phyloP scores from a whole-genome alignment of 1,140 invertebrate species.

The Agraylea sexmaculata region DNA sequence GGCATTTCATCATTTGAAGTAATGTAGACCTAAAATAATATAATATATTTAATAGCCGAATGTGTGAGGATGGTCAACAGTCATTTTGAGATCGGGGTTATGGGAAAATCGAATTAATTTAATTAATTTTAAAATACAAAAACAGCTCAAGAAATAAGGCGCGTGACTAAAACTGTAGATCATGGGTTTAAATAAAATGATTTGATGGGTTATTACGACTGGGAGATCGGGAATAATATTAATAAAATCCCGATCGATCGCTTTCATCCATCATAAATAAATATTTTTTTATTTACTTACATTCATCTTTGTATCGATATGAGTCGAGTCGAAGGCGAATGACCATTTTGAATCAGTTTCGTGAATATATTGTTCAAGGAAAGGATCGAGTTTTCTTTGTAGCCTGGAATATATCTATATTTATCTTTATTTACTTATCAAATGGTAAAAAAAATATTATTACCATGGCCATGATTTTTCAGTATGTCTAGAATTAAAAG shows the following conservation, averaged over 20 bases:
- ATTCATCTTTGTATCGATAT: conserved; percentile 34
- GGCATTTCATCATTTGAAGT: conserved; percentile 55
- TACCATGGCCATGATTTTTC: conserved; percentile 42
- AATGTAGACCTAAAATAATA: conserved; percentile 45
- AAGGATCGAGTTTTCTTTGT: conserved; percentile 29
- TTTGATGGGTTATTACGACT: too few species aligned
- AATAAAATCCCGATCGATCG: too few species aligned
- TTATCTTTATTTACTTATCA: neutral
- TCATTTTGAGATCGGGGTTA: too few species aligned
- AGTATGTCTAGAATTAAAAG: conserved; percentile 49
- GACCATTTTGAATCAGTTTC: conserved; percentile 52
- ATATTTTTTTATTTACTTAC: conserved; percentile 30
- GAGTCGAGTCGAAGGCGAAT: conserved; percentile 40
- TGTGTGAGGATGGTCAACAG: too few species aligned
- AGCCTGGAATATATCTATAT: conserved; percentile 26
- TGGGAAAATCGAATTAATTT: too few species aligned
- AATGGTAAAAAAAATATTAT: conserved; percentile 8
- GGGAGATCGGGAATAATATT: too few species aligned
- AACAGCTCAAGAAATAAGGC: too few species aligned
- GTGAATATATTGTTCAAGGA: conserved; percentile 42
- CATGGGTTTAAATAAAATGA: too few species aligned
- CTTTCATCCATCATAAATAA: too few species aligned
- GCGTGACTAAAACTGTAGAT: too few species aligned
- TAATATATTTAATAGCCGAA: too few species aligned
- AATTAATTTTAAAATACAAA: too few species aligned